Evolutionary conservation across 2,113 vertebrate species (phyloP), one percentile per base, ranked within the genome.

Genomic region (Hippocampus barbouri): DNA sequence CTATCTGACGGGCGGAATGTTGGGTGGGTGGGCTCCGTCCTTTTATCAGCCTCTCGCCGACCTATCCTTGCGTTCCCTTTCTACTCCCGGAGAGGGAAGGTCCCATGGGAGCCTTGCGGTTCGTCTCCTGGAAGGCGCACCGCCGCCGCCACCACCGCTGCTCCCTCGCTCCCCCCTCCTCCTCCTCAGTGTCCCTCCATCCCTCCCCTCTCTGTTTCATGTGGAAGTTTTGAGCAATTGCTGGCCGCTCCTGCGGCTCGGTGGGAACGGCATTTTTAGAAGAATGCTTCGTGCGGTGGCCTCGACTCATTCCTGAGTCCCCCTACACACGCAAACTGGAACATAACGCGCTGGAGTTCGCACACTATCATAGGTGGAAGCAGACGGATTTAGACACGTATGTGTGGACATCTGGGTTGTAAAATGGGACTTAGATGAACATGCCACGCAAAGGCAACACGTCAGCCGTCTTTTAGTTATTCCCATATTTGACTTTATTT

Each of bases 221-320:
- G 91, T 92, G 92, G 92, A 93, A 92, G 92, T 91, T 93, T 85
- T 92, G 90, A 93, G 91, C 90, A 89, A 89, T 91, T 89, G 83
- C 89, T 93, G 88, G 87, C 90, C 88, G 88, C 87, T 89, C 88
- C 89, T 90, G 91, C 86, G 91, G 90, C 88, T 92, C 81, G 85
- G 87, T 89, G 88, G 91, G 88, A 92, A 92, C 86, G 87, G 89
- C 89, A 91, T 92, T 93, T 93, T 92, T 91, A 91, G 90, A 90
- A 90, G 88, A 93, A 92, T 89, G 88, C 87, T 86, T 90, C 86
- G 90, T 81, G 87, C 87, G 86, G 34, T 86, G 89, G 79, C 87
- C 88, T 92, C 84, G 90, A 88, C 81, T 89, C 90, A 79, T 93
- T 88, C 82, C 86, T 91, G 70, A 68, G 78, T 80, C 84, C 81